These are phyloP conservation scores for Callaeas wilsoni DNA, from an alignment of 2,113 vertebrate species.

Conservation along the genomic window DNA sequence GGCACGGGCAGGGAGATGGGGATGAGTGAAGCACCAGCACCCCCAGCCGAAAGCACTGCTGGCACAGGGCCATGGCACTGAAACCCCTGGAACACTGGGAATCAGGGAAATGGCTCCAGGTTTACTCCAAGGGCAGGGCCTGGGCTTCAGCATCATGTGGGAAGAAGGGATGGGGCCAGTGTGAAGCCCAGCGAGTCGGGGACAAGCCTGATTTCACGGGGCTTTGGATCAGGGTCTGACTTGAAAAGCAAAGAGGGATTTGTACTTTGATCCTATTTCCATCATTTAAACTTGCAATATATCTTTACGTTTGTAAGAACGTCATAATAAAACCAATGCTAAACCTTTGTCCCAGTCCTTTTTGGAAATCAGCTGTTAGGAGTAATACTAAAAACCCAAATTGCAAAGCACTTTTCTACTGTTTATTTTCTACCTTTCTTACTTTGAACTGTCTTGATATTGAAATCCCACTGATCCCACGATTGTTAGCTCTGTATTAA, in stretches of 20 bases:
- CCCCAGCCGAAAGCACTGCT: accelerated
- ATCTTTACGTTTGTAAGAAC: background rate
- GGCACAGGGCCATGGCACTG: background rate
- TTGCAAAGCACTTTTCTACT: constrained; percentile 57
- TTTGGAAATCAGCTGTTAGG: background rate
- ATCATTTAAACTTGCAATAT: background rate
- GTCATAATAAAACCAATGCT: background rate
- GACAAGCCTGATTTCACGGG: background rate
- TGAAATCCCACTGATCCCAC: constrained; percentile 62
- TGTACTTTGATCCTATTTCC: background rate
- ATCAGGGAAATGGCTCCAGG: background rate
- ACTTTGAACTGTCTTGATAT: constrained; percentile 36
- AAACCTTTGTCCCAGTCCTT: background rate
- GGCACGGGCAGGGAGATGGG: accelerated
- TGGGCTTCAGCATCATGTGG: accelerated
- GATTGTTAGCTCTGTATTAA: constrained; percentile 60
- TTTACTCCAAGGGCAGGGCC: background rate
- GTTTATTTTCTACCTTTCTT: constrained; percentile 56
- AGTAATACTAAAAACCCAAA: constrained; percentile 27
- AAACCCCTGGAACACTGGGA: background rate
- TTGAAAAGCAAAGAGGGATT: constrained; percentile 6
- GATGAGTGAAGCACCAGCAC: background rate
- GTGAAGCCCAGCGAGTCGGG: accelerated
- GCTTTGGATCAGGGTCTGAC: background rate
- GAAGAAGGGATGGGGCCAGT: background rate